Conservation (phyloP, 1,140 invertebrate genomes). For the Listronotus bonariensis region DNA sequence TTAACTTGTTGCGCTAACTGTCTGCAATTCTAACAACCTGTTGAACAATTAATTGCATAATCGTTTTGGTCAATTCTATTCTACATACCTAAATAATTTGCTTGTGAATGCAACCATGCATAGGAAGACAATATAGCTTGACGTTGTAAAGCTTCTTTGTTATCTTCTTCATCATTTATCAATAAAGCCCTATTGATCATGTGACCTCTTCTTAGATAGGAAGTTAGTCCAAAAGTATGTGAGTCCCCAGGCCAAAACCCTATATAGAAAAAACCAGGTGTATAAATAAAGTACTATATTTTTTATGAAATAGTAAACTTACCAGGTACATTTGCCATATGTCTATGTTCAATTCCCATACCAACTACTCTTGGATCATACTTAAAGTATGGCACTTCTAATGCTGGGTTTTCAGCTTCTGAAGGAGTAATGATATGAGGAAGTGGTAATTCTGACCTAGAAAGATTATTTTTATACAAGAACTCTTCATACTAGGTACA, state of each 20-base stretch:
- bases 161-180: slow-evolving; percentile 58
- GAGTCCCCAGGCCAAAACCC: slow-evolving; percentile 80
- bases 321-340: slow-evolving; percentile 77
- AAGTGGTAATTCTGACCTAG: slow-evolving; percentile 61
- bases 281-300: not conserved
- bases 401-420: slow-evolving; percentile 62
- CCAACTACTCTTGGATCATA: slow-evolving; percentile 65
- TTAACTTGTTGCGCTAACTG: too few relatives aligned
- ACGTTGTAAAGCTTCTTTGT: slow-evolving; percentile 66
- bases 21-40: too few relatives aligned
- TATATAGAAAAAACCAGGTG: slow-evolving; percentile 50
- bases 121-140: slow-evolving; percentile 79
- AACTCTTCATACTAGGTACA: not conserved
- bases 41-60: too few relatives aligned
- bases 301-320: slow-evolving; percentile 25
- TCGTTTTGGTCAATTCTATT: not conserved
- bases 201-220: slow-evolving; percentile 69
- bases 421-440: slow-evolving; percentile 62
- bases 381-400: slow-evolving; percentile 61
- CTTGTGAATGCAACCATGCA: slow-evolving; percentile 78
- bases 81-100: slow-evolving; percentile 66
- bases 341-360: slow-evolving; percentile 59
- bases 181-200: slow-evolving; percentile 55
- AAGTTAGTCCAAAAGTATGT: slow-evolving; percentile 75
- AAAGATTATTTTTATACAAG: not conserved